Base-by-base conservation (phyloP, 2,113 vertebrate species). In the Pseudorasbora parva region DNA sequence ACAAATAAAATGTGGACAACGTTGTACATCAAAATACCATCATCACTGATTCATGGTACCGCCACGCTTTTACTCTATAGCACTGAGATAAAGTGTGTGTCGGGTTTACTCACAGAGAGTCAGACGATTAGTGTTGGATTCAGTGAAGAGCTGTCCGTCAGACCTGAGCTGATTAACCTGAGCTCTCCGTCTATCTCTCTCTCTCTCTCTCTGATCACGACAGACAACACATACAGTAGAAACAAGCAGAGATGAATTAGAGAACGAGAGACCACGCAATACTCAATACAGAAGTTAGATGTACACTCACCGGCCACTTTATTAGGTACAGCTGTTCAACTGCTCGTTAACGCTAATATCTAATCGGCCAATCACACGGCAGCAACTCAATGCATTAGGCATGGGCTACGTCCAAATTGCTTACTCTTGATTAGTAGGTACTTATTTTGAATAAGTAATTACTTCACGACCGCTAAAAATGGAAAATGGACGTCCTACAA, bases 121-220 rank as follows among this genome's bases (percentile, higher is more conserved):
- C 27, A 60, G 71, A 27, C 45, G 78, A 76, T 68, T 47, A 66
- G 33, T 76, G 51, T 54, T 75, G 3, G 4, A 33, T 56, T 54
- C 25, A 41, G 59, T 21, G 59, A 49, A 21, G 27, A 37, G 47
- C n/a, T 23, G 43, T 66, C 25, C 25, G 21, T 51, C 47, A 9
- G 25, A 21, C 41, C 4, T 25, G n/a, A 62, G 71, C 72, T 82
- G 41, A 77, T 81, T 72, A 25, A 78, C 21, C 30, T 23, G 30
- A 9, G 2, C 33, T 23, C 19, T 68, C 43, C 3, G 5, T 68
- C 60, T 5, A 9, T 85, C 14, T 66, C 23, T 72, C 9, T 68
- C 60, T 5, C 5, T 85, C 14, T 66, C 23, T 72, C 21, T 62
- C n/a, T 23, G 56, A 59, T 23, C 62, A 27, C 59, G 27, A 62